phyloP scores from a whole-genome alignment of 2,888 invertebrate genomes.

The Chrysolina oricalcia region DNA sequence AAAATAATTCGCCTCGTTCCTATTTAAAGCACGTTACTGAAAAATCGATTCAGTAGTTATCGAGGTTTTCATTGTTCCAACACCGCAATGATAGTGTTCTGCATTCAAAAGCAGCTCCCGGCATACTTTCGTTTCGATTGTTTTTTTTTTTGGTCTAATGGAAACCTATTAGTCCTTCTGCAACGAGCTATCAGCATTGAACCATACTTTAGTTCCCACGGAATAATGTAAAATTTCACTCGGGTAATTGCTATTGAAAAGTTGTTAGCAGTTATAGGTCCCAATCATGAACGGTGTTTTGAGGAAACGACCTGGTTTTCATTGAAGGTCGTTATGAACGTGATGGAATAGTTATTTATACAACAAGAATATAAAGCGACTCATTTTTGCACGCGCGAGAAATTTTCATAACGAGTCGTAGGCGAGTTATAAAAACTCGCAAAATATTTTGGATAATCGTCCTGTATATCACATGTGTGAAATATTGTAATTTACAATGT shows the following conservation, averaged over 20 bases:
- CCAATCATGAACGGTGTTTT: background rate
- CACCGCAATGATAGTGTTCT: constrained; percentile 19
- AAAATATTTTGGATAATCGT: too few relatives aligned
- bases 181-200: constrained; percentile 12
- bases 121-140: constrained; percentile 28
- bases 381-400: too few relatives aligned
- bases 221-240: constrained; percentile 1
- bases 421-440: too few relatives aligned
- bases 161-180: constrained; percentile 19
- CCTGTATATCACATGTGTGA: too few relatives aligned
- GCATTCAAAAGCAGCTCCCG: constrained; percentile 1
- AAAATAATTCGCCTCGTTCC: constrained; percentile 7
- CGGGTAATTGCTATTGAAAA: constrained; percentile 15
- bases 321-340: too few relatives aligned
- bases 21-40: constrained; percentile 19
- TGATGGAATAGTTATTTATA: too few relatives aligned
- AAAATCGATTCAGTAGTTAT: constrained; percentile 23
- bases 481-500: too few relatives aligned
- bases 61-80: constrained; percentile 26
- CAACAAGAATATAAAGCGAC: too few relatives aligned
- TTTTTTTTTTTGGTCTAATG: constrained; percentile 26
- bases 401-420: too few relatives aligned
- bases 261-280: background rate
- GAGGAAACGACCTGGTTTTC: too few relatives aligned
- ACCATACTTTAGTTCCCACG: constrained; percentile 8